Evolutionary conservation across 2,888 invertebrate species (phyloP).

Genomic region (Acanthosepion lycidas): DNA sequence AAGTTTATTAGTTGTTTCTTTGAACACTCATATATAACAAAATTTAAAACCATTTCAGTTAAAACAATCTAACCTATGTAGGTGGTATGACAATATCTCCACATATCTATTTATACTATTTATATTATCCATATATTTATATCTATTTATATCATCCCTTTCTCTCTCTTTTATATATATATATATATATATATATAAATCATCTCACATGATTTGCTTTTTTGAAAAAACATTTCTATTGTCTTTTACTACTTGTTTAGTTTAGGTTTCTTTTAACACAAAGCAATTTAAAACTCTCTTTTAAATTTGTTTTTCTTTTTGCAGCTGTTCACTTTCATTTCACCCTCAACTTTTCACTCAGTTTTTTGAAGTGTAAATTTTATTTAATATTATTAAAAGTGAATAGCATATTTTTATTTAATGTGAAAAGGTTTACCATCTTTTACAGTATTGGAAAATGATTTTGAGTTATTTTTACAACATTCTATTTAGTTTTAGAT

Average conservation of each 20-base stretch:
- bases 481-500: neutral
- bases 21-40: neutral
- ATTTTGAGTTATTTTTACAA: neutral
- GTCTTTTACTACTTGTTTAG: neutral
- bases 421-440: neutral
- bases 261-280: slow-evolving; percentile 6
- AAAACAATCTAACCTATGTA: slow-evolving; percentile 33
- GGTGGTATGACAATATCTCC: slow-evolving; percentile 42
- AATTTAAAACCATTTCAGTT: neutral
- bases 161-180: neutral
- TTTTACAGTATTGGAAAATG: neutral
- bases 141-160: slow-evolving; percentile 43
- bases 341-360: neutral
- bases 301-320: neutral
- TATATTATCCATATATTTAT: slow-evolving; percentile 41
- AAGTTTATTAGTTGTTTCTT: neutral
- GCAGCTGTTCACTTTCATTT: too few species aligned
- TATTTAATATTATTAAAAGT: neutral
- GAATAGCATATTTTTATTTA: neutral
- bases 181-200: neutral
- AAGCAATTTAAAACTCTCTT: neutral
- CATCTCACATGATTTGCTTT: slow-evolving; percentile 33
- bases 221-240: neutral
- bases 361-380: neutral
- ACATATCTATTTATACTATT: slow-evolving; percentile 42